phyloP scores from a whole-genome alignment of 1,140 invertebrate species.

The Bombus pyrosoma region DNA sequence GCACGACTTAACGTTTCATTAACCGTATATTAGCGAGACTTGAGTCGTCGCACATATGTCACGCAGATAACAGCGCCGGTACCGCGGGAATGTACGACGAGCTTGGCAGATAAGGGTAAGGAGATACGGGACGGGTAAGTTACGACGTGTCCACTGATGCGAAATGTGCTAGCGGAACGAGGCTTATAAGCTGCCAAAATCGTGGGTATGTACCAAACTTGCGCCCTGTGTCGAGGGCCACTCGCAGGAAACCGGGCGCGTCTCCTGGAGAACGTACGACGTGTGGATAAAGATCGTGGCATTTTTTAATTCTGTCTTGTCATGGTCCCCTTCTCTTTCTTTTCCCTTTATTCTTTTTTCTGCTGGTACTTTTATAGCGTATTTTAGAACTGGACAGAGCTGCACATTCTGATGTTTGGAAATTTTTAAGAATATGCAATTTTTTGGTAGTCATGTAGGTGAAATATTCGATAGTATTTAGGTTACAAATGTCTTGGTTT shows the following conservation, averaged over 20 bases:
- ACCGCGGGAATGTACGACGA: conserved; percentile 62
- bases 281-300: conserved; percentile 38
- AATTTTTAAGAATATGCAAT: neutral
- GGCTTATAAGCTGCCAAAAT: conserved; percentile 68
- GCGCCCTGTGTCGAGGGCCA: neutral
- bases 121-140: conserved; percentile 67
- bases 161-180: conserved; percentile 55
- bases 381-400: neutral
- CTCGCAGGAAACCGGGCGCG: neutral
- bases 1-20: conserved; percentile 71
- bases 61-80: conserved; percentile 63
- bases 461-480: neutral
- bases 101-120: conserved; percentile 66
- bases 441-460: neutral
- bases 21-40: conserved; percentile 71
- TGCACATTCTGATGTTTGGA: neutral
- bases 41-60: conserved; percentile 65
- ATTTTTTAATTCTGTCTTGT: conserved; percentile 33
- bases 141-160: conserved; percentile 64
- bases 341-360: neutral
- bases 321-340: neutral
- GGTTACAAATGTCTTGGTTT: too few relatives aligned
- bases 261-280: conserved; percentile 28
- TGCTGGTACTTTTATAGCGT: neutral
- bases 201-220: conserved; percentile 21